Conservation (phyloP, 2,113 vertebrate genomes). For the Austrofundulus limnaeus region DNA sequence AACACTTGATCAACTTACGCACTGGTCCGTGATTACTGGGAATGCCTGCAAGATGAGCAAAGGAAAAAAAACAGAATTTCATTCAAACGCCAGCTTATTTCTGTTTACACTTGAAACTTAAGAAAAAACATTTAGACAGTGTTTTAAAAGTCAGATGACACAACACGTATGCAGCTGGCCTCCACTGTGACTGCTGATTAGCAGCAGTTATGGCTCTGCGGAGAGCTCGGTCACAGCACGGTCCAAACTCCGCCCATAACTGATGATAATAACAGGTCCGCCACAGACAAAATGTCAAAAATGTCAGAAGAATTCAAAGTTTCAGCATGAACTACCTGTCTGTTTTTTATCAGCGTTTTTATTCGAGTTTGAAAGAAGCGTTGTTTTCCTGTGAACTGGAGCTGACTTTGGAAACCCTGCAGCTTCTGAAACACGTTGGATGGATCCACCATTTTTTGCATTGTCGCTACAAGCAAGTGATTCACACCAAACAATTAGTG, state of each 20-base stretch:
- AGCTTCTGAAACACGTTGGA: constrained; percentile 6
- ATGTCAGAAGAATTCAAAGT: constrained; percentile 55
- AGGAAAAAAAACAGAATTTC: constrained; percentile 29
- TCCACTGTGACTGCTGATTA: constrained; percentile 49
- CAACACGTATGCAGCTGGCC: constrained; percentile 21
- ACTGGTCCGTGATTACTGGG: constrained; percentile 92
- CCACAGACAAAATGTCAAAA: constrained; percentile 46
- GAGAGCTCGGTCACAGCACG: constrained; percentile 8
- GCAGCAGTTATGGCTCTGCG: constrained; percentile 13
- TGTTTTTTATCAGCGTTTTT: constrained; percentile 12
- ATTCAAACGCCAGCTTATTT: constrained; percentile 16
- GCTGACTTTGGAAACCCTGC: constrained; percentile 7
- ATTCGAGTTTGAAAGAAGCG: background rate
- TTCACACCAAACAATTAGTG: constrained; percentile 29
- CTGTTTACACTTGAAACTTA: constrained; percentile 2
- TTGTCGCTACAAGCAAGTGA: constrained; percentile 28
- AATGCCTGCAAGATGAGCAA: constrained; percentile 84
- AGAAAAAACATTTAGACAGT: background rate
- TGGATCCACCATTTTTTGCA: background rate
- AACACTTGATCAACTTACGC: constrained; percentile 86
- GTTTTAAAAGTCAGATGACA: constrained; percentile 2
- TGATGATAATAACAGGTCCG: constrained; percentile 67
- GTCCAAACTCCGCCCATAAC: constrained; percentile 29
- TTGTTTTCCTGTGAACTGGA: constrained; percentile 3
- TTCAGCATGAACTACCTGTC: background rate